phyloP scores from a whole-genome alignment of 2,113 vertebrate genomes.

The Zingel zingel region DNA sequence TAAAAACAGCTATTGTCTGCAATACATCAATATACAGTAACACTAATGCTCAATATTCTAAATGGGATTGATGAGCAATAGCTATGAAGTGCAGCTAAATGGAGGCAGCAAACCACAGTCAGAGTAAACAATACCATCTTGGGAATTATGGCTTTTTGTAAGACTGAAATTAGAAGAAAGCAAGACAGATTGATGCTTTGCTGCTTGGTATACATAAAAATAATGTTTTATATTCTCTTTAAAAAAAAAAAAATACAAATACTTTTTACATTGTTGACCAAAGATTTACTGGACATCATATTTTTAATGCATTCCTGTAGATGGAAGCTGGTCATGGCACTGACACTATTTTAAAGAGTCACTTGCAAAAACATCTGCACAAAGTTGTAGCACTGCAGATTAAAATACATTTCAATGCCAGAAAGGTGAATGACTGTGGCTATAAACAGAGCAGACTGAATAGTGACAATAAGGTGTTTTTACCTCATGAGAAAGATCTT shows the following conservation, averaged over 20 bases:
- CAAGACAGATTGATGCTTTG: background rate
- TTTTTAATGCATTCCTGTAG: background rate
- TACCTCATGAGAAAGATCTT: constrained; percentile 82
- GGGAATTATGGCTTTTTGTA: background rate
- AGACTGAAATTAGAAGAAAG: background rate
- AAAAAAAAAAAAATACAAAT: background rate
- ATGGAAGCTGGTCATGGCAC: background rate
- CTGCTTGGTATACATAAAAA: background rate
- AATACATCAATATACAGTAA: constrained; percentile 1
- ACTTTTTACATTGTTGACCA: background rate
- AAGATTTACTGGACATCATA: background rate
- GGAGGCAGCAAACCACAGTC: background rate
- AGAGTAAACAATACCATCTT: background rate
- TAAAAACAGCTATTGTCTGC: background rate
- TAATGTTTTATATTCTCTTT: background rate
- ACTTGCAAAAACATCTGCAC: background rate
- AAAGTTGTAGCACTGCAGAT: background rate
- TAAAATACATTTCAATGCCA: background rate
- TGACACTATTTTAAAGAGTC: background rate
- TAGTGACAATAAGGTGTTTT: constrained; percentile 33
- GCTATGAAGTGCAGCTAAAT: constrained; percentile 1
- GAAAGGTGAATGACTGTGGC: background rate
- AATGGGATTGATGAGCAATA: constrained; percentile 19
- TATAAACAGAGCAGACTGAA: background rate
- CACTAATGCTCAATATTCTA: background rate